Percentiles rank a stretch among this genome's conserved stretches.
Conservation (phyloP, 2,888 invertebrate genomes). For the Machimus rusticus region DNA sequence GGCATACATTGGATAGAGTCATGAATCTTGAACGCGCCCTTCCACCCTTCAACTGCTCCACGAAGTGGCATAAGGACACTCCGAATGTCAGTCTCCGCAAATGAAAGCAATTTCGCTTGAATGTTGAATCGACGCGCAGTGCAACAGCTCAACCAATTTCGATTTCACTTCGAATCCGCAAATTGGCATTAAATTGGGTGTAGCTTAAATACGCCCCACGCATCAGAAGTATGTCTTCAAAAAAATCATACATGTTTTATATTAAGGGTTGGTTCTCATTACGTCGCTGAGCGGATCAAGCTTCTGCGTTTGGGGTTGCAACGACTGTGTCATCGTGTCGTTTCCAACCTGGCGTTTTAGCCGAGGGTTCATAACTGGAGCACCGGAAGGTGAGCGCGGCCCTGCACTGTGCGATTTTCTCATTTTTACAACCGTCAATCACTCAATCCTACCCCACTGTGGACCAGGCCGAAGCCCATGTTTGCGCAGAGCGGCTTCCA, state of each 20-base stretch:
- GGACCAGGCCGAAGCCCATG: neutral
- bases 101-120: neutral
- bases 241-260: neutral
- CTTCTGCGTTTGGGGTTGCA: neutral
- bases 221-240: neutral
- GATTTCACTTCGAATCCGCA: neutral
- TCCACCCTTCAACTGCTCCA: neutral
- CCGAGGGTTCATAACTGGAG: constrained; percentile 1
- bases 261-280: neutral
- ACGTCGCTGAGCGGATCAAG: neutral
- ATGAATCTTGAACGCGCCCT: neutral
- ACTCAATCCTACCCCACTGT: neutral
- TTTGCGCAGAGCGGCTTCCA: neutral
- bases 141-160: neutral
- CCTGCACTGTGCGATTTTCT: neutral
- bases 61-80: neutral
- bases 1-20: neutral
- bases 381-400: neutral
- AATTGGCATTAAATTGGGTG: neutral
- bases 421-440: constrained; percentile 26
- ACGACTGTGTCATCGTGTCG: neutral
- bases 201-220: neutral
- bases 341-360: neutral
- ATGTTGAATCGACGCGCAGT: neutral
- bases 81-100: neutral